Conservation (phyloP, 2,113 vertebrate genomes). For the Phaethornis superciliosus region DNA sequence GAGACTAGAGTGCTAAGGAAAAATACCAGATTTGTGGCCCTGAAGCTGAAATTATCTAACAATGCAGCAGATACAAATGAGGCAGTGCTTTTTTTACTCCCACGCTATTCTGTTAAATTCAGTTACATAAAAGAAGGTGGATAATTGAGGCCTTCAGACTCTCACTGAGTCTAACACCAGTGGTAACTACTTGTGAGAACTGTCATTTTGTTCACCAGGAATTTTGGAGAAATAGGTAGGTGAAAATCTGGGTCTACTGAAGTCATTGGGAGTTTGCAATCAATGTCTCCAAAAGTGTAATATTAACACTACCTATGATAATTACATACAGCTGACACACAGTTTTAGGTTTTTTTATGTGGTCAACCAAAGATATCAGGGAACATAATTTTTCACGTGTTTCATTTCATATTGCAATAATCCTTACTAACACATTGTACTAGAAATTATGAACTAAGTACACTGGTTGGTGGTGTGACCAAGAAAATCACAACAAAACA, state of each 20-base stretch:
- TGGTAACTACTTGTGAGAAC: neutral
- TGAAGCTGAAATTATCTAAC: conserved; percentile 38
- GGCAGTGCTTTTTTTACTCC: conserved; percentile 41
- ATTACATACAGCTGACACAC: neutral
- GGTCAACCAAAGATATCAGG: neutral
- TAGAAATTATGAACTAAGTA: neutral
- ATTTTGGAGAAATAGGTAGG: neutral
- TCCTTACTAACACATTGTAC: neutral
- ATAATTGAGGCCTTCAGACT: conserved; percentile 56
- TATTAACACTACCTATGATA: neutral
- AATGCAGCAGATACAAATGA: conserved; percentile 46
- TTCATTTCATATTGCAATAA: neutral
- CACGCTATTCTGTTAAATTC: conserved; percentile 23
- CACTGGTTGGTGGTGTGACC: neutral
- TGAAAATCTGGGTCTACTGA: conserved; percentile 29
- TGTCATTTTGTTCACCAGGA: conserved; percentile 8
- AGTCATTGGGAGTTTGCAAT: neutral
- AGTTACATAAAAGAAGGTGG: conserved; percentile 58
- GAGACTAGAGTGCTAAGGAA: neutral
- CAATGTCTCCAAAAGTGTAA: neutral
- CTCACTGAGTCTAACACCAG: conserved; percentile 10
- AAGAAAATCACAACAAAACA: neutral
- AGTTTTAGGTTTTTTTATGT: neutral
- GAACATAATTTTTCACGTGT: neutral
- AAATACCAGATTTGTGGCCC: neutral